Percentiles rank a stretch among this genome's conserved stretches.
Evolutionary conservation across 2,113 vertebrate species (phyloP).

Genomic region (Salminus brasiliensis): DNA sequence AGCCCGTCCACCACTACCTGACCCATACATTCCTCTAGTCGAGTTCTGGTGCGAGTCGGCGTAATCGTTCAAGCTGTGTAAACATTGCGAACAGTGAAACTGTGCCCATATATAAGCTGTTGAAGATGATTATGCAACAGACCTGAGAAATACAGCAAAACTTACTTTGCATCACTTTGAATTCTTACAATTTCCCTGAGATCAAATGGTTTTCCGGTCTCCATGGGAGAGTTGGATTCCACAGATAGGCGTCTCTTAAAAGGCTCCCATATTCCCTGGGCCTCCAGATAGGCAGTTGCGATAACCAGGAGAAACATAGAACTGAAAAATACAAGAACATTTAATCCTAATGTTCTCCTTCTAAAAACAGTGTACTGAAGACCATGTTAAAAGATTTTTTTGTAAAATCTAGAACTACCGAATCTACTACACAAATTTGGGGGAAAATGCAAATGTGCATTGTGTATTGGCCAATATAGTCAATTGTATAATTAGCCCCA

Average conservation of each 20-base stretch:
- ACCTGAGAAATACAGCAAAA: no score
- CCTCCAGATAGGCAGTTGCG: conserved; percentile 94
- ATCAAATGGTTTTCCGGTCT: conserved; percentile 93
- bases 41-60: conserved; percentile 81
- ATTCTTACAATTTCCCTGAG: conserved; percentile 98
- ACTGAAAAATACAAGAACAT: conserved; percentile 69
- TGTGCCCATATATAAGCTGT: not conserved
- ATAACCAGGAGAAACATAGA: conserved; percentile 95
- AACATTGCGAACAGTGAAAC: not conserved
- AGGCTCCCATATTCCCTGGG: conserved; percentile 98
- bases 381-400: no score
- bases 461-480: no score
- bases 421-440: no score
- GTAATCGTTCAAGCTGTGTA: conserved; percentile 83
- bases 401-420: no score
- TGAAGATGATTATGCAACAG: not conserved
- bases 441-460: no score
- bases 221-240: conserved; percentile 89
- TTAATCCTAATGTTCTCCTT: no score
- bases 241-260: conserved; percentile 91
- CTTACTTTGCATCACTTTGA: conserved; percentile 93
- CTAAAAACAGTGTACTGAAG: not conserved
- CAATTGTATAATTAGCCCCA: no score
- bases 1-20: conserved; percentile 76
- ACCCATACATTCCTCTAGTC: conserved; percentile 80